phyloP scores from a whole-genome alignment of 1,140 invertebrate species.

The Pseudomyrmex dendroicus region DNA sequence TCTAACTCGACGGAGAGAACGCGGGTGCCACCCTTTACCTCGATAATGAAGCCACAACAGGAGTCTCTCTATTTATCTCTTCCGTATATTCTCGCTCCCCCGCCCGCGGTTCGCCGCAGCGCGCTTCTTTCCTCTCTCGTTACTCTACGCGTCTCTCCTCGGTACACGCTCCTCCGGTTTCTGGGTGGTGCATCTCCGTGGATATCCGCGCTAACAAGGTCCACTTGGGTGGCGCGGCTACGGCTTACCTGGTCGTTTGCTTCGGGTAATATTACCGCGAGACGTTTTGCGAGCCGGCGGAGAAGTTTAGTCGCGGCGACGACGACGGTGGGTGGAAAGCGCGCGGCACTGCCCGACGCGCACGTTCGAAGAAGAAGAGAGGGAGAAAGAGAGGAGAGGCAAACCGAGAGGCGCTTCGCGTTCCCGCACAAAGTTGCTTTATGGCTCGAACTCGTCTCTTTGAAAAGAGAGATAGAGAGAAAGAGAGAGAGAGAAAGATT shows the following conservation, averaged over 20 bases:
- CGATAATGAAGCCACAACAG: constrained; percentile 75
- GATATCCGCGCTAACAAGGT: constrained; percentile 80
- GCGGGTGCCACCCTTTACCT: constrained; percentile 48
- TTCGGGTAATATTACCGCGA: constrained; percentile 77
- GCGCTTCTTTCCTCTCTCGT: constrained; percentile 54
- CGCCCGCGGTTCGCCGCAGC: background rate
- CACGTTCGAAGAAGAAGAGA: constrained; percentile 15
- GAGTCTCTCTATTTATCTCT: constrained; percentile 67
- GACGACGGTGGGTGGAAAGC: constrained; percentile 69
- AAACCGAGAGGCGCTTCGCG: constrained; percentile 3
- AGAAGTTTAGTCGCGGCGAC: constrained; percentile 67
- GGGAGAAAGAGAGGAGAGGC: constrained; percentile 1
- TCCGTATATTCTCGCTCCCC: background rate
- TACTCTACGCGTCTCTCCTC: constrained; percentile 56
- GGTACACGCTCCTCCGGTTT: constrained; percentile 74
- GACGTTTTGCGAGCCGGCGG: constrained; percentile 68
- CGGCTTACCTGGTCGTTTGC: constrained; percentile 72
- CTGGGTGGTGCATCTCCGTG: constrained; percentile 75
- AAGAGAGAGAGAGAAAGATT: background rate
- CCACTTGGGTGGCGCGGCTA: constrained; percentile 80
- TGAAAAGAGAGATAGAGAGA: background rate
- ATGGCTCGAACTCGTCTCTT: constrained; percentile 34
- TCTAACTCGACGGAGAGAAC: background rate
- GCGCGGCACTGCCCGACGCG: constrained; percentile 14
- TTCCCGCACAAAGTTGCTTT: constrained; percentile 58